phyloP scores from a whole-genome alignment of 2,113 vertebrate species.

The Sphyrna mokarran region DNA sequence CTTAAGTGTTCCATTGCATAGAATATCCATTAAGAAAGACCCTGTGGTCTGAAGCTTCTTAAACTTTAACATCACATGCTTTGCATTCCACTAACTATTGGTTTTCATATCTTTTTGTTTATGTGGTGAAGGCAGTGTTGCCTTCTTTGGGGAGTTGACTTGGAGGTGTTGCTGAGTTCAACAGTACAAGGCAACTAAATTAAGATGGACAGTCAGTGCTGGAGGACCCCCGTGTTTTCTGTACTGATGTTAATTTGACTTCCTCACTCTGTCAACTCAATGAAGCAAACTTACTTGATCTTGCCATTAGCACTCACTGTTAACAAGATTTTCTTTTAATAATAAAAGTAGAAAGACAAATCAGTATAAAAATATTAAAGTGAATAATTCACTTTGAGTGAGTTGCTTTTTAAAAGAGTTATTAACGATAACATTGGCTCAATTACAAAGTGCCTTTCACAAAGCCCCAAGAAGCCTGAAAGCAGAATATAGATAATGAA shows the following conservation, averaged over 20 bases:
- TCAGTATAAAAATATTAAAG: background rate
- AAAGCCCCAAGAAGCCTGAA: background rate
- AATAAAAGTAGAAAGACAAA: background rate
- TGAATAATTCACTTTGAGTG: background rate
- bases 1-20: background rate
- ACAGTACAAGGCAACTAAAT: background rate
- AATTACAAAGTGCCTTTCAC: background rate
- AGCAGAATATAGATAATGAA: background rate
- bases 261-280: background rate
- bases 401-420: background rate
- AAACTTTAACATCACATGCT: background rate
- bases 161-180: background rate
- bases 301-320: background rate
- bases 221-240: background rate
- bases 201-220: background rate
- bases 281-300: background rate
- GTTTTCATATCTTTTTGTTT: background rate
- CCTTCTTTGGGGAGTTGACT: background rate
- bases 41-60: background rate
- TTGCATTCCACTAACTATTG: background rate
- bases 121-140: background rate
- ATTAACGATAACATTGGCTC: background rate
- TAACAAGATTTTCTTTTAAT: background rate
- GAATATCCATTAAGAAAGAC: background rate
- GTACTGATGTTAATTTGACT: background rate